Base-by-base conservation (phyloP, 2,113 vertebrate species). In the Nycticryphes semicollaris region DNA sequence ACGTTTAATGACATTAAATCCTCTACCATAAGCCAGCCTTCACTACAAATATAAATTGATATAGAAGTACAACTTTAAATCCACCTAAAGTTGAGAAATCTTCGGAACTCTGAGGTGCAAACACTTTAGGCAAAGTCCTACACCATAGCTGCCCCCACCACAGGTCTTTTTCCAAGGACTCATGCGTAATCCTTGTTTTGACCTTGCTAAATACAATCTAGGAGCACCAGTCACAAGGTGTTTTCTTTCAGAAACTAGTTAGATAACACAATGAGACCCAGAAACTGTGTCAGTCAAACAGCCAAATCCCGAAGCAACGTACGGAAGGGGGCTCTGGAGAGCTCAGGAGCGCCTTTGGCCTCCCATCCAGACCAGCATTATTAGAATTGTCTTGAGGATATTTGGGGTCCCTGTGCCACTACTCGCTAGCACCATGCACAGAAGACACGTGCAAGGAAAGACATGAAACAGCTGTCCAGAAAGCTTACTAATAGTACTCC, bases 271-370 rank as follows among this genome's bases (percentile, higher is more conserved):
- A 13, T 3, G 17, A 90, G 56, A 75, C 31, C 37, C n/a, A 64
- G 22, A 67, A 62, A 68, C 23, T 9, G 5, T 10, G 10, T 51
- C 67, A 47, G n/a, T 39, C 82, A 59, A 68, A 73, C 12, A 33
- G 22, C 43, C 54, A 48, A 79, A 87, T 20, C n/a, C 48, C 63
- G 21, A 59, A 87, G 56, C 24, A 54, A 53, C 7, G 20, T 45
- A 37, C 0, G 1, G 41, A 68, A 51, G 10, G 3, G 2, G 33
- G 7, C 7, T 43, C 33, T 39, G 37, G n/a, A 57, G 30, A 66
- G n/a, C 39, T n/a, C 3, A 0, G 43, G 37, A 64, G 35, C 3
- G 0, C 39, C 70, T 79, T 41, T 59, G 68, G n/a, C 68, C 22
- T 51, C 30, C 43, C 50, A 47, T 35, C 25, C 27, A 41, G 15